phyloP scores from a whole-genome alignment of 1,140 invertebrate genomes.

The Drosophila nigrodunni region DNA sequence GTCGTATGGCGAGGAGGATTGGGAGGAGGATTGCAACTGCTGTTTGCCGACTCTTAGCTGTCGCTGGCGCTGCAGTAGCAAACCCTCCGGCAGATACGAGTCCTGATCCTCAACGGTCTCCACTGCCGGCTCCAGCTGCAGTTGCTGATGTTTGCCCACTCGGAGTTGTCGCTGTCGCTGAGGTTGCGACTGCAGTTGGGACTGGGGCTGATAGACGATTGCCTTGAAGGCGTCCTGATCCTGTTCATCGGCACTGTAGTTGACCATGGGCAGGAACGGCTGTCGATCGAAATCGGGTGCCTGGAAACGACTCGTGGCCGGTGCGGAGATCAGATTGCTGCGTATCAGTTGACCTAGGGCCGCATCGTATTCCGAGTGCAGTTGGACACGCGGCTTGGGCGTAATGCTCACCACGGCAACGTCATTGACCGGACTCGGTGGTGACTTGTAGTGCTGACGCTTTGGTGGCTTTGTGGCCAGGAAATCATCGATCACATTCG shows the following conservation, averaged over 20 bases:
- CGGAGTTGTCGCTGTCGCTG: slow-evolving; percentile 55
- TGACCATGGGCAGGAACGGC: slow-evolving; percentile 87
- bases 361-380: slow-evolving; percentile 64
- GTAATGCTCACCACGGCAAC: slow-evolving; percentile 76
- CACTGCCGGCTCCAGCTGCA: slow-evolving; percentile 25
- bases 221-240: slow-evolving; percentile 86
- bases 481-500: slow-evolving; percentile 75
- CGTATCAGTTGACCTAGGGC: slow-evolving; percentile 57
- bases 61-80: slow-evolving; percentile 41
- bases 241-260: slow-evolving; percentile 87
- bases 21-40: slow-evolving; percentile 39
- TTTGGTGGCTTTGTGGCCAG: slow-evolving; percentile 70
- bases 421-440: slow-evolving; percentile 58
- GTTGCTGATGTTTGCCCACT: slow-evolving; percentile 60
- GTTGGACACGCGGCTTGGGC: slow-evolving; percentile 78
- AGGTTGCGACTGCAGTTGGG: slow-evolving; percentile 2
- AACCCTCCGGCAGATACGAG: slow-evolving; percentile 44
- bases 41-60: slow-evolving; percentile 60
- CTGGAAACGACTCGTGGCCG: slow-evolving; percentile 68
- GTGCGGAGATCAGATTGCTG: slow-evolving; percentile 55
- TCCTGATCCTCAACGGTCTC: slow-evolving; percentile 24
- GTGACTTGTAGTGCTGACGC: slow-evolving; percentile 61
- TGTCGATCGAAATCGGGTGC: slow-evolving; percentile 86
- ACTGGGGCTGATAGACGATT: slow-evolving; percentile 75
- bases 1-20: slow-evolving; percentile 21